A percentile compares a stretch with the other conserved stretches of the same genome.
Evolutionary conservation across 2,888 invertebrate species (phyloP).

Genomic region (Heliconius ethilla): DNA sequence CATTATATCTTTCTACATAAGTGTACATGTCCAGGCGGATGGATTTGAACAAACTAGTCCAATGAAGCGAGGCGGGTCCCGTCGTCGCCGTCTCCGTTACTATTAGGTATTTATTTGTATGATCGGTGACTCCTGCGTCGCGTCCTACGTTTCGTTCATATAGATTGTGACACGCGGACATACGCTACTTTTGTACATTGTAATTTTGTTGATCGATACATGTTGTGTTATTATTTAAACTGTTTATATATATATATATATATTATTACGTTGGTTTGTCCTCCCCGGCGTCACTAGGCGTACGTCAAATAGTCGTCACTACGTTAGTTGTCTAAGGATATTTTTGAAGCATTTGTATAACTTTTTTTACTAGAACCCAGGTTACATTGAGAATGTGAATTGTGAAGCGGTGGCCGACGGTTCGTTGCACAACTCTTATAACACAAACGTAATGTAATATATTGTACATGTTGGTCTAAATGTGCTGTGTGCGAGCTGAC

Average conservation of each 20-base stretch:
- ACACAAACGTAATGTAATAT: slow-evolving; percentile 77
- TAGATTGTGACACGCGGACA: slow-evolving; percentile 66
- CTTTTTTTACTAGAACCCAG: slow-evolving; percentile 81
- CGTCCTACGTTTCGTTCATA: slow-evolving; percentile 50
- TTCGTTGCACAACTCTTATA: slow-evolving; percentile 79
- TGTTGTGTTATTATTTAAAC: slow-evolving; percentile 77
- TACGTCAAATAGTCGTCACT: slow-evolving; percentile 74
- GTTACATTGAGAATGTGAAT: slow-evolving; percentile 72
- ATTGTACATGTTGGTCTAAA: slow-evolving; percentile 82
- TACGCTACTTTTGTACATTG: slow-evolving; percentile 81
- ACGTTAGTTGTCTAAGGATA: slow-evolving; percentile 81
- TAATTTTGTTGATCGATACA: slow-evolving; percentile 75
- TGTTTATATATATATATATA: slow-evolving; percentile 69
- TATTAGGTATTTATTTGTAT: slow-evolving; percentile 69
- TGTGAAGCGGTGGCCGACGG: slow-evolving; percentile 75
- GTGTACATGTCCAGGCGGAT: slow-evolving; percentile 79
- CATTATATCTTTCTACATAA: slow-evolving; percentile 82
- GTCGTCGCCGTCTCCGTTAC: slow-evolving; percentile 60
- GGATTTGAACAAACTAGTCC: slow-evolving; percentile 82
- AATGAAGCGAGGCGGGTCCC: slow-evolving; percentile 66
- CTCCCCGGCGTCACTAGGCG: slow-evolving; percentile 74
- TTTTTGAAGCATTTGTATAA: slow-evolving; percentile 81
- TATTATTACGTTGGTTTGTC: slow-evolving; percentile 61
- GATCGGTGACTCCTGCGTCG: slow-evolving; percentile 32
- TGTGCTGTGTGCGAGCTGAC: slow-evolving; percentile 78